phyloP scores from a whole-genome alignment of 1,140 invertebrate genomes.

The Calephelis virginiensis region DNA sequence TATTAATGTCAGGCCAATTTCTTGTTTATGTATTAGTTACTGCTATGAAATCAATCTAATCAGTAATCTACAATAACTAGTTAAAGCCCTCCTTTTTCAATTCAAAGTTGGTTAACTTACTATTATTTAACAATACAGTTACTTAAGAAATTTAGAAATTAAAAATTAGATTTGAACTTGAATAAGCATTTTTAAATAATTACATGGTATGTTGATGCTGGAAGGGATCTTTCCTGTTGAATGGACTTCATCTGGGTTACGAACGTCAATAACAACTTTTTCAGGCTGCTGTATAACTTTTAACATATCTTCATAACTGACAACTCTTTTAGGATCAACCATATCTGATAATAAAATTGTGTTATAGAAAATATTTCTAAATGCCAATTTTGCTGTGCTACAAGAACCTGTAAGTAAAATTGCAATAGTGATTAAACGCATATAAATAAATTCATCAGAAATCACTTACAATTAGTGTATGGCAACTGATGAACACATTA shows the following conservation, averaged over 20 bases:
- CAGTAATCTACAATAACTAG: too few relatives aligned
- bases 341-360: conserved; percentile 24
- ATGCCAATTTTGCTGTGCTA: background rate
- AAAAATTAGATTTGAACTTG: too few relatives aligned
- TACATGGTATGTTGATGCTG: conserved; percentile 83
- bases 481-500: too few relatives aligned
- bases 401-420: background rate
- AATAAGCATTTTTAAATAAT: conserved; percentile 28
- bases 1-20: background rate
- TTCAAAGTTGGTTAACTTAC: too few relatives aligned
- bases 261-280: conserved; percentile 80
- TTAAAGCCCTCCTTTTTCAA: too few relatives aligned
- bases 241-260: conserved; percentile 80
- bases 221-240: conserved; percentile 82
- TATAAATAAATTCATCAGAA: too few relatives aligned
- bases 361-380: background rate
- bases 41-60: too few relatives aligned
- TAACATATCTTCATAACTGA: conserved; percentile 37
- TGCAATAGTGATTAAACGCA: too few relatives aligned
- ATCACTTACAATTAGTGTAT: too few relatives aligned
- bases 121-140: too few relatives aligned
- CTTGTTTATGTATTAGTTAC: too few relatives aligned
- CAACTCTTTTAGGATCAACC: conserved; percentile 36
- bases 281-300: conserved; percentile 34
- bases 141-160: background rate